Evolutionary conservation across 2,888 invertebrate genomes (phyloP), one percentile per base, ranked within the genome.

Genomic region (Scaptomyza polygonia): DNA sequence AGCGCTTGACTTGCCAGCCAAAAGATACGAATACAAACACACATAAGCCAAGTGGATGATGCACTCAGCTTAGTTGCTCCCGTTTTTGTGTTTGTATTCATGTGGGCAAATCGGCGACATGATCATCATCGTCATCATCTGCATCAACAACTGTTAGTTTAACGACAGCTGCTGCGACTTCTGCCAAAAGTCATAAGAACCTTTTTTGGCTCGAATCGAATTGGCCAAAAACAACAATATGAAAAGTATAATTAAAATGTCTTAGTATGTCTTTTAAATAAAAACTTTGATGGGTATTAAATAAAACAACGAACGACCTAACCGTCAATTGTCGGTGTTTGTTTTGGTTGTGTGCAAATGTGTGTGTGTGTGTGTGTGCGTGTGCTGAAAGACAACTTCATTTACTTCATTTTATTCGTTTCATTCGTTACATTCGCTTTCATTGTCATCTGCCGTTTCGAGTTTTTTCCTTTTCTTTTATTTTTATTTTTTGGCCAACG

Each of bases 81-180:
- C 51, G 21, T 49, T 42, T 56, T 39, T 40, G 36, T 56, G 36
- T 40, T 79, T 66, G 72, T 72, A 66, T 77, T 66, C 71, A 72
- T 72, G 81, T 86, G 77, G 86, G 86, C 74, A 82, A 86, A 82
- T 82, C 80, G 68, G 61, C 59, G 69, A 68, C 85, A 84, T 80
- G 77, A 83, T 86, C 68, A 43, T 72, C 66, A 32, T 62, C 12
- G 4, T 29, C 29, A 45, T 69, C 76, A 69, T 67, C 63, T 65
- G 62, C 64, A 65, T 44, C 69, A 70, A 65, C 75, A 53, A 57
- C 63, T 44, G 44, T 39, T 21, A 36, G 43, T 14, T 11, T 8
- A 11, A 34, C 32, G 40, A 32, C 9, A 21, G 42, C 62, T 21
- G 21, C 3, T 54, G 53, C 21, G 39, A 54, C 64, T 82, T 64